Evolutionary conservation across 2,888 invertebrate species (phyloP).

Genomic region (Plebejus melissa): DNA sequence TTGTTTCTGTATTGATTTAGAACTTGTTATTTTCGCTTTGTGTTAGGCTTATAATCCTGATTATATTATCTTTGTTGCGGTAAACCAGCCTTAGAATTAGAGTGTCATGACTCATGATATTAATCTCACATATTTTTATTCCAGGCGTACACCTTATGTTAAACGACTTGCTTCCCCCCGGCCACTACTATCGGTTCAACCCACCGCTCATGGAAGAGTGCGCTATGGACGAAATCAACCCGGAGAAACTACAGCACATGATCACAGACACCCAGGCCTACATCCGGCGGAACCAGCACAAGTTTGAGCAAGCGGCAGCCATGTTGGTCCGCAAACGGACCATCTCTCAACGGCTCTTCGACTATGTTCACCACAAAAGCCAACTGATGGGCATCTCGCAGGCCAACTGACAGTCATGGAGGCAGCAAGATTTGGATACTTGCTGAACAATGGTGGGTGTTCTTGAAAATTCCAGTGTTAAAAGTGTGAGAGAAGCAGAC

Average conservation of each 20-base stretch:
- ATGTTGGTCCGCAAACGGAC: conserved; percentile 51
- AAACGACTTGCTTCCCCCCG: conserved; percentile 85
- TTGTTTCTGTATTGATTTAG: too few species aligned
- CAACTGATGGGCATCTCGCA: conserved; percentile 49
- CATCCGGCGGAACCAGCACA: conserved; percentile 87
- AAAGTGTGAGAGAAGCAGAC: not conserved
- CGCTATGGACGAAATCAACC: conserved; percentile 88
- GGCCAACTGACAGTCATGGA: conserved; percentile 43
- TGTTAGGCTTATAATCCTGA: too few species aligned
- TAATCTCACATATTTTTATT: not conserved
- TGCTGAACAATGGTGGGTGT: conserved; percentile 37
- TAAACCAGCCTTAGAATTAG: too few species aligned
- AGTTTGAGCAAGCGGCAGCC: conserved; percentile 81
- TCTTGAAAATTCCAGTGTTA: not conserved
- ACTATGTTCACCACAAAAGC: conserved; percentile 46
- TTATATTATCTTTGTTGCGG: too few species aligned
- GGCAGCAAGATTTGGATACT: conserved; percentile 39
- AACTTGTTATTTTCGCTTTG: too few species aligned
- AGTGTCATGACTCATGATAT: too few species aligned
- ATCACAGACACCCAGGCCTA: conserved; percentile 88
- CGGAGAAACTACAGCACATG: conserved; percentile 84
- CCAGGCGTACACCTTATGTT: conserved; percentile 87
- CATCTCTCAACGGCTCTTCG: conserved; percentile 46
- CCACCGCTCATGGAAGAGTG: conserved; percentile 90
- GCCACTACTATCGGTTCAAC: conserved; percentile 91